Conservation (phyloP, 2,888 invertebrate species). For the Lasioglossum malachurum region DNA sequence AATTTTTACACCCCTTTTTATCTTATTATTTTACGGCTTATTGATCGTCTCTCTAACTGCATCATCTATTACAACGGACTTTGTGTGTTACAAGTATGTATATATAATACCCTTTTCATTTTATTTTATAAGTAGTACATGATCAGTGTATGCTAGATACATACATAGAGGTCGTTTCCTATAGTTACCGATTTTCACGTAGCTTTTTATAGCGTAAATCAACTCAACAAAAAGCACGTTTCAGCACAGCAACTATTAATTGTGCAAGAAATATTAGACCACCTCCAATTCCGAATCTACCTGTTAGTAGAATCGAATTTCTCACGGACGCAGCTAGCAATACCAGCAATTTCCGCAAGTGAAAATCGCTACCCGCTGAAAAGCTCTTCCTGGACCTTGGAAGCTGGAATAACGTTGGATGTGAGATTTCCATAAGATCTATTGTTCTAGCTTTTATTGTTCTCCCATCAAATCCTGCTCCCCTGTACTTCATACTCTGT, state of each 20-base stretch:
- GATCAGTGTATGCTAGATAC: constrained; percentile 3
- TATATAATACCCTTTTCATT: constrained; percentile 3
- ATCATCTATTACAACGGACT: constrained; percentile 15
- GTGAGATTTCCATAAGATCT: too few species aligned
- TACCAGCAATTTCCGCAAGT: too few species aligned
- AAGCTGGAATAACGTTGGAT: too few species aligned
- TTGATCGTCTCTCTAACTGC: constrained; percentile 13
- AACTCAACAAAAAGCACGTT: neutral
- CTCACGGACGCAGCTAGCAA: too few species aligned
- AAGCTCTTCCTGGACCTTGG: too few species aligned
- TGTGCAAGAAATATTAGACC: too few species aligned
- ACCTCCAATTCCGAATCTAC: too few species aligned
- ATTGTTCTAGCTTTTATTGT: too few species aligned
- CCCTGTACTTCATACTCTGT: too few species aligned
- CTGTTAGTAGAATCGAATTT: too few species aligned
- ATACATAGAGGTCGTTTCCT: constrained; percentile 11
- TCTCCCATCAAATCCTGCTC: too few species aligned
- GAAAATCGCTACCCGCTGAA: too few species aligned
- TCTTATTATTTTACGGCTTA: constrained; percentile 15
- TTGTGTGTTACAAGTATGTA: constrained; percentile 8
- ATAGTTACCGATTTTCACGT: neutral
- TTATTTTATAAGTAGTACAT: constrained; percentile 11
- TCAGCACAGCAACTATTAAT: neutral
- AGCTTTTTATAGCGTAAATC: neutral
- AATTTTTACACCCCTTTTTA: constrained; percentile 12